Percentiles rank a stretch among this genome's conserved stretches.
phyloP scores from a whole-genome alignment of 2,888 invertebrate genomes.

The Malthinus seriepunctatus region DNA sequence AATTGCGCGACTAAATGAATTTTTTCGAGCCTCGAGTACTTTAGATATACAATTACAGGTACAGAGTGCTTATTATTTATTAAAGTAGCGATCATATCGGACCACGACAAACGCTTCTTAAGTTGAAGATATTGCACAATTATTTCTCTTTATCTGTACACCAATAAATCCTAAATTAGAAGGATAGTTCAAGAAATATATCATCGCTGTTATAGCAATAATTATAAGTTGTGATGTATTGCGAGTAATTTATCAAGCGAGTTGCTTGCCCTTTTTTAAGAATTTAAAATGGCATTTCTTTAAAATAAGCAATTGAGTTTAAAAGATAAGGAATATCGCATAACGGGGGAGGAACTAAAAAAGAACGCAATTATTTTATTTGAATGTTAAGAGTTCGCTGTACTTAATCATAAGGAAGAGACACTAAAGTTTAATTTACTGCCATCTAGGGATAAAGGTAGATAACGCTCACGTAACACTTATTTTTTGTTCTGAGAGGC shows the following conservation, averaged over 20 bases:
- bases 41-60: background rate
- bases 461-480: slow-evolving; percentile 24
- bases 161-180: slow-evolving; percentile 49
- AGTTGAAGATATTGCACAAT: slow-evolving; percentile 36
- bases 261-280: slow-evolving; percentile 20
- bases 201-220: slow-evolving; percentile 47
- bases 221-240: slow-evolving; percentile 43
- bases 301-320: slow-evolving; percentile 25
- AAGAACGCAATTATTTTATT: slow-evolving; percentile 22
- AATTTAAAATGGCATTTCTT: slow-evolving; percentile 16
- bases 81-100: slow-evolving; percentile 21
- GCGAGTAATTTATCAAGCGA: slow-evolving; percentile 33
- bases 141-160: slow-evolving; percentile 41
- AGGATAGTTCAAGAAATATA: slow-evolving; percentile 47
- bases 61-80: slow-evolving; percentile 16
- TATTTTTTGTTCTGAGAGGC: background rate
- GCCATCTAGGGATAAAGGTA: slow-evolving; percentile 21
- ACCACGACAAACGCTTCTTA: slow-evolving; percentile 22
- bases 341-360: slow-evolving; percentile 19
- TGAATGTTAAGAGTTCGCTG: slow-evolving; percentile 22
- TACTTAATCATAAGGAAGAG: slow-evolving; percentile 27
- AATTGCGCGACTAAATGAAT: background rate
- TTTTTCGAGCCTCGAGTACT: background rate
- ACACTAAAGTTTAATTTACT: slow-evolving; percentile 26
- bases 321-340: slow-evolving; percentile 22